A percentile compares a stretch with the other conserved stretches of the same genome.
Evolutionary conservation across 2,113 vertebrate genomes (phyloP).

Genomic region (Stomatorhinus ivindoensis): DNA sequence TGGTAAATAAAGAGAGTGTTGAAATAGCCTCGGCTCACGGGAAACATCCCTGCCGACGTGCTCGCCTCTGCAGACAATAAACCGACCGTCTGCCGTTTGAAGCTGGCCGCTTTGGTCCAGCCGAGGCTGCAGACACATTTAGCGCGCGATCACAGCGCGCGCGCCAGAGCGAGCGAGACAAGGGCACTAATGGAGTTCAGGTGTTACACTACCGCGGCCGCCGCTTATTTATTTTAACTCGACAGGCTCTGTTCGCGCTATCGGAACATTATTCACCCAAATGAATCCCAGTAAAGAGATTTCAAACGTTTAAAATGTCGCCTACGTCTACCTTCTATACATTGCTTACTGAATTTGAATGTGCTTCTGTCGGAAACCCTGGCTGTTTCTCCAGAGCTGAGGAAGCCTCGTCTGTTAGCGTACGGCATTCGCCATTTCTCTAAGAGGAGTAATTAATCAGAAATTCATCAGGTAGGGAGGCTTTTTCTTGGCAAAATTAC

Average conservation of each 20-base stretch:
- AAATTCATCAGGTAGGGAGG: background rate
- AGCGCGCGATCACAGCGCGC: background rate
- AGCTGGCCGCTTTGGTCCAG: background rate
- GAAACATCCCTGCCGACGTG: background rate
- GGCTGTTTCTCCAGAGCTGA: background rate
- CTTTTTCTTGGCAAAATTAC: background rate
- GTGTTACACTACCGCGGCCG: background rate
- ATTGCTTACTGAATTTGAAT: background rate
- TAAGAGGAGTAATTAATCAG: background rate
- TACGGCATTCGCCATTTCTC: background rate
- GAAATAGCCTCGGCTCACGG: background rate
- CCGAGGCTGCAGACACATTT: background rate
- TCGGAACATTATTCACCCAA: background rate
- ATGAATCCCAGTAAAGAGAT: background rate
- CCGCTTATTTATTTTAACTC: background rate
- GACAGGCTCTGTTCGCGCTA: background rate
- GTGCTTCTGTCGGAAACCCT: background rate
- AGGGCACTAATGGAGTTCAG: constrained; percentile 7
- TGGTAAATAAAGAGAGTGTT: background rate
- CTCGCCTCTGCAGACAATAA: background rate
- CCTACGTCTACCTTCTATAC: background rate
- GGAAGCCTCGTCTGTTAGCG: background rate
- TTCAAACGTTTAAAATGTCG: background rate
- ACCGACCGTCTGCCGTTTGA: background rate
- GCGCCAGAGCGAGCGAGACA: background rate